Evolutionary conservation across 1,140 invertebrate genomes (phyloP).

Genomic region (Saccostrea glomerata): DNA sequence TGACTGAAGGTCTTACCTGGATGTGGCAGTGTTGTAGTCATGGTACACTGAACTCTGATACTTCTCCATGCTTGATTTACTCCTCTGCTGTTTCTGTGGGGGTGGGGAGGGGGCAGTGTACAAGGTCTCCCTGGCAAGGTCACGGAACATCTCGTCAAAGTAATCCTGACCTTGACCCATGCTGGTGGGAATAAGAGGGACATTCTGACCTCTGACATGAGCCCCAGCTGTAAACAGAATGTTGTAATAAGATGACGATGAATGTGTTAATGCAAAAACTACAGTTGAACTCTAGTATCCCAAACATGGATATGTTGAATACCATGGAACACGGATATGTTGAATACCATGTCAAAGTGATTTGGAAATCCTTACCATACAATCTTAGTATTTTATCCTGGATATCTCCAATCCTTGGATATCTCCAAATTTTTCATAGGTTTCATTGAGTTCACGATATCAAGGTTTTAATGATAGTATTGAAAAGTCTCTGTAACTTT

Average conservation of each 20-base stretch:
- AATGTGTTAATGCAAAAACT: too few relatives aligned
- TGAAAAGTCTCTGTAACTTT: too few relatives aligned
- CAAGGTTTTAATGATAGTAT: too few relatives aligned
- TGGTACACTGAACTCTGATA: conserved; percentile 64
- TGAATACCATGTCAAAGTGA: too few relatives aligned
- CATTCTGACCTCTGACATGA: conserved; percentile 47
- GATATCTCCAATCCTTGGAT: too few relatives aligned
- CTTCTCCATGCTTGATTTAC: conserved; percentile 45
- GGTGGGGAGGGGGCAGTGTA: conserved; percentile 68
- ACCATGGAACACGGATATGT: too few relatives aligned
- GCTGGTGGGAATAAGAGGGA: conserved; percentile 63
- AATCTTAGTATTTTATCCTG: too few relatives aligned
- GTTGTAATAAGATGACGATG: not conserved
- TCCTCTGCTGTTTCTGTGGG: conserved; percentile 26
- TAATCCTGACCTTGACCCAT: conserved; percentile 83
- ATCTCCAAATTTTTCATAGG: too few relatives aligned
- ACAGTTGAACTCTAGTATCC: too few relatives aligned
- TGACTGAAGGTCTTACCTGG: conserved; percentile 63
- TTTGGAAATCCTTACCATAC: too few relatives aligned
- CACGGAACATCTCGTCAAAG: conserved; percentile 88
- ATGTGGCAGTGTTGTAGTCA: conserved; percentile 73
- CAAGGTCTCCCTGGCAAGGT: conserved; percentile 83
- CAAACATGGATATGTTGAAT: too few relatives aligned
- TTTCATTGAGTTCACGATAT: too few relatives aligned
- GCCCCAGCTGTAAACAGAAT: conserved; percentile 17